Base-by-base conservation (phyloP, 2,888 invertebrate species). In the Tipula helvola region DNA sequence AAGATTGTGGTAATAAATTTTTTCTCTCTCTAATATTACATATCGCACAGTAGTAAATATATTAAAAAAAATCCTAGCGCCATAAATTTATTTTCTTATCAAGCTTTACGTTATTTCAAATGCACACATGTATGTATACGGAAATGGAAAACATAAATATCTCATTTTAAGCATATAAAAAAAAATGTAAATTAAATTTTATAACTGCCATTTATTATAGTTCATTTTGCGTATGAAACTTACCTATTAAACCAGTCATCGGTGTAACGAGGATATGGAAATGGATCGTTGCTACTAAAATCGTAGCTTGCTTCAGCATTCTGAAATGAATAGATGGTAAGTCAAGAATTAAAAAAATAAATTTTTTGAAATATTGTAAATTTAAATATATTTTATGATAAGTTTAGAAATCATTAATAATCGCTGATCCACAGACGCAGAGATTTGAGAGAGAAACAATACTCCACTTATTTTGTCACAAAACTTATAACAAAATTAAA, bases 201-300 rank as follows among this genome's bases (percentile, higher is more conserved):
- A 52, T 52, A 16, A 52, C 39, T 39, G 5, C 39, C 39, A 39
- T 7, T 7, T 39, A 39, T 39, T 7, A 39, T 7, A 3, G 39
- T 39, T 39, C 3, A 7, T 39, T 39, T 7, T 39, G 39, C 16
- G n/a, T 57, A n/a, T 12, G 0, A 57, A 52, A 90, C 92, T 93
- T 92, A 98, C 97, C 99, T 99, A 93, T 99, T 99, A 92, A 99
- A 99, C 99, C 99, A 99, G 91, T 99, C 99, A 90, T 99, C 99
- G 0, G 99, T 99, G 92, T 99, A 99, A 89, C 99, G 94, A 1
- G 99, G 99, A 92, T 99, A 99, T 0, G 99, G 99, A 91, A 95
- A 99, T 1, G 98, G 98, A 91, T 99, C 99, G 91, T 99, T 99
- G 91, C 99, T 99, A 92, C 99, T 99, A 92, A 99, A 99, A 92